Evolutionary conservation across 2,888 invertebrate genomes (phyloP).

Genomic region (Cryptus armator): DNA sequence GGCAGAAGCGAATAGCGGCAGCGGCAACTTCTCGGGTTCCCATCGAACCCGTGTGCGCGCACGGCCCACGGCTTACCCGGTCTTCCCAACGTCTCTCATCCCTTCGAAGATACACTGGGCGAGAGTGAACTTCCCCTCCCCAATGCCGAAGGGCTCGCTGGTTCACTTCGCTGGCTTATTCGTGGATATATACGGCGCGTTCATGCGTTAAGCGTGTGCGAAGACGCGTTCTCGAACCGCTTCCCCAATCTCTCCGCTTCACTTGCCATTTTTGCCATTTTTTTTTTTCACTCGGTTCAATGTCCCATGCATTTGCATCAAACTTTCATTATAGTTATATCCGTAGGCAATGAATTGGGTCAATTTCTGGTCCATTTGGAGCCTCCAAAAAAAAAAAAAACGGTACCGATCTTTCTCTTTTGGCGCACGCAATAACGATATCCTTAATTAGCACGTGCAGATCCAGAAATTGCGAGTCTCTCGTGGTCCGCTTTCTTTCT

Average conservation of each 20-base stretch:
- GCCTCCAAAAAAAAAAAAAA: neutral
- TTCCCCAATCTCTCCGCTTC: conserved; percentile 11
- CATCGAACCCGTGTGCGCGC: conserved; percentile 72
- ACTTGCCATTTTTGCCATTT: conserved; percentile 7
- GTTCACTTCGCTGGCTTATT: conserved; percentile 21
- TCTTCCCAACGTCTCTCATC: conserved; percentile 57
- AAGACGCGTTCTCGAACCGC: neutral
- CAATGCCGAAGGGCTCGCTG: conserved; percentile 57
- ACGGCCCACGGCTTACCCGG: conserved; percentile 57
- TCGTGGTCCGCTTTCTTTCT: neutral
- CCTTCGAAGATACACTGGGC: conserved; percentile 47
- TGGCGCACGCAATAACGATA: conserved; percentile 33
- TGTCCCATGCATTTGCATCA: neutral
- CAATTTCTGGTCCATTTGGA: conserved; percentile 11
- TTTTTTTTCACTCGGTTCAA: conserved; percentile 18
- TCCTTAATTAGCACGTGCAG: conserved; percentile 35
- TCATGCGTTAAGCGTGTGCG: conserved; percentile 7
- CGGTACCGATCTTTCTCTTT: conserved; percentile 23
- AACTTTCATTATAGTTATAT: conserved; percentile 2
- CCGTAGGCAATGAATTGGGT: neutral
- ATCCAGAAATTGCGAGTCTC: conserved; percentile 19
- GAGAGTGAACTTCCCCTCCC: conserved; percentile 27
- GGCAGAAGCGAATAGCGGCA: conserved; percentile 69
- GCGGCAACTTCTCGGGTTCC: conserved; percentile 80
- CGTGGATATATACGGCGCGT: conserved; percentile 13